Evolutionary conservation across 2,113 vertebrate species (phyloP).

Genomic region (Elanoides forficatus): DNA sequence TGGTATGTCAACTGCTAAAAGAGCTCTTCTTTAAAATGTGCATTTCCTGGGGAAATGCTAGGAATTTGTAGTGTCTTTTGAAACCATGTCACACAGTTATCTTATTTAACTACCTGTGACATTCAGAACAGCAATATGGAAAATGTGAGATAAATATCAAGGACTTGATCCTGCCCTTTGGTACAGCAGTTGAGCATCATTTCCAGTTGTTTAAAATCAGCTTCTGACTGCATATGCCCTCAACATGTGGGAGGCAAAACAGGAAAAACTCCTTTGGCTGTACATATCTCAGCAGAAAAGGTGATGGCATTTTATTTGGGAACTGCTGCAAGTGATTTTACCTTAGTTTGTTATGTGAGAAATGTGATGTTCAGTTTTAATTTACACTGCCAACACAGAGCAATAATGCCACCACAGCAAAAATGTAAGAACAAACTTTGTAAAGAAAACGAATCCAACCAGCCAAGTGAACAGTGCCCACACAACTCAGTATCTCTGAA

Average conservation of each 20-base stretch:
- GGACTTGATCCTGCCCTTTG: neutral
- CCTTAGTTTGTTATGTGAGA: neutral
- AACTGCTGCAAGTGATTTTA: neutral
- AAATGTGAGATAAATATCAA: slow-evolving; percentile 9
- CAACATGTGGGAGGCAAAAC: neutral
- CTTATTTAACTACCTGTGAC: neutral
- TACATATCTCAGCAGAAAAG: neutral
- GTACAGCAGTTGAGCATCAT: neutral
- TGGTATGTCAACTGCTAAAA: neutral
- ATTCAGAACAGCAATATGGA: neutral
- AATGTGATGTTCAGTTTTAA: neutral
- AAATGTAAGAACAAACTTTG: neutral
- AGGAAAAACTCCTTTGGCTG: neutral
- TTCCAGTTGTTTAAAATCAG: neutral
- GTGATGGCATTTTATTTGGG: neutral
- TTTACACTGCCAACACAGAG: neutral
- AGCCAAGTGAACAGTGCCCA: neutral
- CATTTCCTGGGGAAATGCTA: neutral
- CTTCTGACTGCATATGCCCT: neutral
- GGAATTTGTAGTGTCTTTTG: neutral
- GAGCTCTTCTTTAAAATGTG: neutral
- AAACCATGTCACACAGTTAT: neutral
- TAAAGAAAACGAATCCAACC: neutral
- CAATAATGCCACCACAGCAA: neutral
- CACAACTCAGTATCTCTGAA: neutral